Evolutionary conservation across 2,113 vertebrate genomes (phyloP), one percentile per base, ranked within the genome.

Genomic region (Myodes glareolus): DNA sequence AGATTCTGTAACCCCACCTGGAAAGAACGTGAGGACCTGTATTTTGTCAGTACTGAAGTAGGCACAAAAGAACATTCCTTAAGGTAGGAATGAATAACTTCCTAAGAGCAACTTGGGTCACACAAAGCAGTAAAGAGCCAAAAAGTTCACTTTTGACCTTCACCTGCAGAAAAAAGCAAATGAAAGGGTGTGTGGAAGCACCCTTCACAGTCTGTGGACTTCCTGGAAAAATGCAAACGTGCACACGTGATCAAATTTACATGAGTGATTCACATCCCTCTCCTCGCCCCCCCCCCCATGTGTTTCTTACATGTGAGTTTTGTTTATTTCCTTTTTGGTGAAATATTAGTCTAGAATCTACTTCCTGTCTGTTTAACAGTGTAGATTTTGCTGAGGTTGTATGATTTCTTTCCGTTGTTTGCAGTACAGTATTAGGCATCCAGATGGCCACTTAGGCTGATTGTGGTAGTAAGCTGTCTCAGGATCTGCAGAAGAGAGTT

Each of bases 71-170:
- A 89, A 50, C 61, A 77, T 93, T 95, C 91, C 91, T 94, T 92
- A 88, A 93, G 55, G 96, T 91, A 55, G 36, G 72, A 95, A 95
- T 84, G 73, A 97, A 88, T 58, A 94, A 90, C 39, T 76, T 97
- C 95, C 94, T 96, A 94, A 97, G 97, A 97, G 90, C 82, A 80
- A n/a, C 58, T 77, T 47, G 96, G 82, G 92, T 96, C 91, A 94
- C 91, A 90, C 68, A 92, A 78, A 91, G 52, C 93, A 96, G 75
- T 91, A 82, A 86, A 96, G 91, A 94, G n/a, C 65, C 61, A 82
- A 21, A 67, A 76, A 84, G 17, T 94, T 97, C 92, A 94, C 86
- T 92, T 96, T 61, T 96, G 94, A 95, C 86, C 82, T 96, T 94
- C 3, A 33, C 36, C 65, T 90, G 73, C 90, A 94, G 91, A 97